Conservation (phyloP, 2,797 vertebrate species). For the Molossus alvarezi region DNA sequence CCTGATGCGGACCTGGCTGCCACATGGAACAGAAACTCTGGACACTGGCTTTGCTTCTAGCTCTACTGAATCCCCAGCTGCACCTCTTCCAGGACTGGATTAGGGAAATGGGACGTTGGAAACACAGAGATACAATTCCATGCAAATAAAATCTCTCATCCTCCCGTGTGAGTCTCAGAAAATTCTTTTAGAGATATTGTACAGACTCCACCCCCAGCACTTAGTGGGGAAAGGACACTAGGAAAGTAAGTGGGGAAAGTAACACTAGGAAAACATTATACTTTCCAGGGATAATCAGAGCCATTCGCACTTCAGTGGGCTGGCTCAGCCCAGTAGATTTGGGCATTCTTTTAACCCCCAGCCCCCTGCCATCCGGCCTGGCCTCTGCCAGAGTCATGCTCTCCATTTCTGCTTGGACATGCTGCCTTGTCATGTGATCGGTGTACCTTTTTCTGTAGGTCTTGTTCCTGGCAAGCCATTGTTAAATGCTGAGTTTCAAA, state of each 20-base stretch:
- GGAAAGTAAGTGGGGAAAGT: neutral
- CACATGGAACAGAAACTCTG: too few relatives aligned
- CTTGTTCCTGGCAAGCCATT: neutral
- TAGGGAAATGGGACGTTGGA: too few relatives aligned
- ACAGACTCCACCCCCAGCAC: too few relatives aligned
- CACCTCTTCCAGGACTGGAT: too few relatives aligned
- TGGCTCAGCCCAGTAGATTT: accelerated
- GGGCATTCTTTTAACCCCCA: neutral
- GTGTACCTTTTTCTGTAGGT: neutral
- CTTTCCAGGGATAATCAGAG: neutral
- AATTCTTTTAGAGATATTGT: too few relatives aligned
- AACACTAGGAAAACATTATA: neutral
- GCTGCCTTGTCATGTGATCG: neutral
- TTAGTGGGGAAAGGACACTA: too few relatives aligned
- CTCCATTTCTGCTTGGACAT: neutral
- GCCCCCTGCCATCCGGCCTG: accelerated
- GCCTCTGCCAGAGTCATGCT: neutral
- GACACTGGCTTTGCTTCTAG: too few relatives aligned
- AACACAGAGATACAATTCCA: too few relatives aligned
- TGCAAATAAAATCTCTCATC: too few relatives aligned
- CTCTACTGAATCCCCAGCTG: too few relatives aligned
- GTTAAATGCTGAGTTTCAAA: slow-evolving; percentile 4
- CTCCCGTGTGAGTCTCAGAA: too few relatives aligned
- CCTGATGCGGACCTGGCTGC: too few relatives aligned
- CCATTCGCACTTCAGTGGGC: neutral